Base-by-base conservation (phyloP, 2,888 invertebrate genomes). In the Fabriciana adippe region DNA sequence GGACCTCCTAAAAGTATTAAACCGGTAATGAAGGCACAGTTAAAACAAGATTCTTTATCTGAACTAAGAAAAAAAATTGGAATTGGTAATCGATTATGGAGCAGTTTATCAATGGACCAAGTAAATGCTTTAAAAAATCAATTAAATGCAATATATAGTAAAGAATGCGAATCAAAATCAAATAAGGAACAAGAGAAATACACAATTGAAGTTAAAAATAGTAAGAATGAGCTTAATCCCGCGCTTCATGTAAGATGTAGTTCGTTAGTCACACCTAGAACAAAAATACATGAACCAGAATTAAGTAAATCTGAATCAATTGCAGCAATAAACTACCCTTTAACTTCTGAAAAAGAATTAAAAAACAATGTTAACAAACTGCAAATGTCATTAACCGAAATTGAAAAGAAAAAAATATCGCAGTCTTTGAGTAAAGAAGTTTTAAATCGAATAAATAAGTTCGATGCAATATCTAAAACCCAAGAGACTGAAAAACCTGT, bases 41-140 rank as follows among this genome's bases (percentile, higher is more conserved):
- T 84, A 60, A 83, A 85, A 68, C 85, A 92, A 66, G 92, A 93
- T 62, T 86, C 91, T 13, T 76, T 94, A 26, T 89, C 86, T 76
- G 93, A 90, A 73, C 81, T 86, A 68, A 87, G 86, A 57, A 92
- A 85, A 81, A 90, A 87, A 74, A 92, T 80, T 60, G 96, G 96
- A 11, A 93, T 97, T 14, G 96, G 96, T 8, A 95, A 95, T 78
- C 94, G 95, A 68, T 93, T 97, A 64, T 97, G 97, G 94, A 97
- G 97, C 79, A 97, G 97, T 77, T 88, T 97, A 55, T 97, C 97
- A 0, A 95, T 96, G 87, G 97, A 97, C 73, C 97, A 97, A 88
- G 95, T 97, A 0, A 95, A 95, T 76, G 95, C 96, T 35, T 90
- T 97, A 54, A 97, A 97, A 83, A 94, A 94, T 75, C 97, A 97